Conservation (phyloP, 2,113 vertebrate species). For the Delphinus delphis region DNA sequence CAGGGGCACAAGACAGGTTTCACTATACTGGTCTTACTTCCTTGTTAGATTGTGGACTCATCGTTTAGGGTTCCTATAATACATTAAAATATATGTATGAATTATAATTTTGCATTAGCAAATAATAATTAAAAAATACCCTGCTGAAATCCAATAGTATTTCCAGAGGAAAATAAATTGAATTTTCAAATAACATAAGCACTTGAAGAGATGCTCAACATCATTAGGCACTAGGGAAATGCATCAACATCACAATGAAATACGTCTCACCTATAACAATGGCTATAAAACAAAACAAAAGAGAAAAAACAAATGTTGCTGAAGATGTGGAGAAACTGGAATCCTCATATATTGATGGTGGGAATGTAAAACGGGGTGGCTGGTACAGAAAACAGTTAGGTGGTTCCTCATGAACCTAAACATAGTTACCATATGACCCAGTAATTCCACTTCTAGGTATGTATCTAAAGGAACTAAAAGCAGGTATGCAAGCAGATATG, state of each 20-base stretch:
- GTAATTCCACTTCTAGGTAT: neutral
- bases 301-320: neutral
- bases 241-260: neutral
- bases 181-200: neutral
- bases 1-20: neutral
- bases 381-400: neutral
- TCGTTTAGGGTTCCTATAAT: neutral
- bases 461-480: neutral
- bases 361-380: neutral
- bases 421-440: neutral
- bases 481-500: neutral
- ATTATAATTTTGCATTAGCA: neutral
- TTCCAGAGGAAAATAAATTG: constrained; percentile 15
- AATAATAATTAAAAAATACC: neutral
- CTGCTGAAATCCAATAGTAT: neutral
- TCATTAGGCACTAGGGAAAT: neutral
- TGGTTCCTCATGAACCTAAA: constrained; percentile 23
- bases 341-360: neutral
- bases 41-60: neutral
- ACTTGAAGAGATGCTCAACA: neutral
- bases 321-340: neutral
- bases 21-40: neutral
- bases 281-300: constrained; percentile 25
- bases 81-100: neutral
- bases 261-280: neutral